Conservation (phyloP, 2,113 vertebrate genomes). For the Dinomys branickii region DNA sequence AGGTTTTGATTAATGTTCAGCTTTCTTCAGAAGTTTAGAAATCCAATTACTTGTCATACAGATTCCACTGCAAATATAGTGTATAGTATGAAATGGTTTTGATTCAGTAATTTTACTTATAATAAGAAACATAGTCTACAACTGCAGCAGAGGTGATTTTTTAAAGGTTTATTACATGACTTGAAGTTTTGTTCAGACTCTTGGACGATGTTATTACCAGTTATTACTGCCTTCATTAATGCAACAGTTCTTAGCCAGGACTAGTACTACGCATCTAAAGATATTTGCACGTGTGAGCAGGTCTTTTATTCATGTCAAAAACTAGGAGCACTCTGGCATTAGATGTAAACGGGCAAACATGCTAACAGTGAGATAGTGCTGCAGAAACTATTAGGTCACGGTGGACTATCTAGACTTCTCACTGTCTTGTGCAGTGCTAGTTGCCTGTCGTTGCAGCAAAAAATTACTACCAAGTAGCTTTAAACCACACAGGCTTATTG, state of each 20-base stretch:
- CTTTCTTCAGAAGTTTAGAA: not conserved
- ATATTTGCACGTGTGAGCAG: not conserved
- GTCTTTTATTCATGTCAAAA: not conserved
- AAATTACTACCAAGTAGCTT: not conserved
- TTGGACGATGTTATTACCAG: not conserved
- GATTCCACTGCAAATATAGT: not conserved
- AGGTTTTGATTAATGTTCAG: not conserved
- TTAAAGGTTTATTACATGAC: not conserved
- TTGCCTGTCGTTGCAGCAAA: not conserved
- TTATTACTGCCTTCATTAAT: not conserved
- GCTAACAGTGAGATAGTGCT: no score
- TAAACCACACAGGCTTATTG: not conserved
- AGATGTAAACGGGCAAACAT: not conserved
- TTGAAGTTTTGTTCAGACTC: not conserved
- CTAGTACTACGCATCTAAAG: accelerated
- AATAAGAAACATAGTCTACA: not conserved
- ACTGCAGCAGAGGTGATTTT: not conserved
- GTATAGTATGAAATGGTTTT: not conserved
- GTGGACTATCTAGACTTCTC: not conserved
- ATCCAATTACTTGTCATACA: not conserved
- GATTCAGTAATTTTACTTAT: not conserved
- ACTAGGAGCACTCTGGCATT: accelerated
- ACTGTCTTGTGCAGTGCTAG: accelerated
- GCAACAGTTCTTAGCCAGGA: not conserved
- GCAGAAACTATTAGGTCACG: not conserved